These are phyloP conservation scores for Macaria notata DNA, from an alignment of 2,888 invertebrate species.

Conservation along the genomic window DNA sequence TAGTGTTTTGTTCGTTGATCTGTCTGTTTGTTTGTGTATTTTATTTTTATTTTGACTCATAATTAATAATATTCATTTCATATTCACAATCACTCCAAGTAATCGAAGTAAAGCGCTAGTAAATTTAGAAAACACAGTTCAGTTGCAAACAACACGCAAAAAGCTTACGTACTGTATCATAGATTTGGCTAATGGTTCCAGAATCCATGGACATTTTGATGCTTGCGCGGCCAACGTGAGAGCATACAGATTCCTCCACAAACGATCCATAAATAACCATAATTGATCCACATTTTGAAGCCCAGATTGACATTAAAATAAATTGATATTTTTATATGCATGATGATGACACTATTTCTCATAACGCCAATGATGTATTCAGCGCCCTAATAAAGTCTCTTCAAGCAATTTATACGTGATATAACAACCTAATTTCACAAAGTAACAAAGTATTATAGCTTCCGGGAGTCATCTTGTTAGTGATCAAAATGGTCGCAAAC, in stretches of 20 bases:
- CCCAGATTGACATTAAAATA: constrained; percentile 8
- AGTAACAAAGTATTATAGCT: constrained; percentile 65
- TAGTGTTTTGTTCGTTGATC: no score
- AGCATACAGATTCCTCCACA: constrained; percentile 9
- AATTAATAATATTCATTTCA: no score
- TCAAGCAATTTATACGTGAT: constrained; percentile 50
- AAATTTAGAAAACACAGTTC: no score
- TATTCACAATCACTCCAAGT: no score
- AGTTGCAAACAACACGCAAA: no score
- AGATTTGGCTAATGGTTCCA: constrained; percentile 26
- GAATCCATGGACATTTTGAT: constrained; percentile 40
- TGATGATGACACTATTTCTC: constrained; percentile 27
- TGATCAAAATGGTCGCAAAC: constrained; percentile 64
- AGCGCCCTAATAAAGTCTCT: constrained; percentile 43
- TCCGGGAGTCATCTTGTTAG: constrained; percentile 71
- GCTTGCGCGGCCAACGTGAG: constrained; percentile 28
- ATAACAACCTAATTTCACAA: constrained; percentile 59
- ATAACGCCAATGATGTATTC: constrained; percentile 40
- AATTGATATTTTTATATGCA: constrained; percentile 16
- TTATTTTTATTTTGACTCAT: no score
- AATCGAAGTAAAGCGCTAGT: no score
- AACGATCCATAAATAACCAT: constrained; percentile 21
- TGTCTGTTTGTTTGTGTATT: no score
- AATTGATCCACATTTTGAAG: constrained; percentile 18
- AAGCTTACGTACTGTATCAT: constrained; percentile 14